A percentile compares a stretch with the other conserved stretches of the same genome.
These are phyloP conservation scores for Agonopterix heracliana DNA, from an alignment of 2,888 invertebrate species.

Conservation along the genomic window DNA sequence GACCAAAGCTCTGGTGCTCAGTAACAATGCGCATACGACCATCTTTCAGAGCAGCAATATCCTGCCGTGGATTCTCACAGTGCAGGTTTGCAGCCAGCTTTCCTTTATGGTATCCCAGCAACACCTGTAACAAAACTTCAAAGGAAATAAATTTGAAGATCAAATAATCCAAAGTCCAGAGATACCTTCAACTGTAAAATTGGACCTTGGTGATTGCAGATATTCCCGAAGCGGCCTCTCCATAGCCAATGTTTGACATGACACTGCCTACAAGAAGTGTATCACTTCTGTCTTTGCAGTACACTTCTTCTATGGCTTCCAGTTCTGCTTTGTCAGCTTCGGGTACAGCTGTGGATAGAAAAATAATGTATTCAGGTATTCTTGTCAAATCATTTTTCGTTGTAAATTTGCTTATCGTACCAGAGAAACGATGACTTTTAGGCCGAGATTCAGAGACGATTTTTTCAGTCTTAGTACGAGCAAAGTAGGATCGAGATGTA, in stretches of 20 bases:
- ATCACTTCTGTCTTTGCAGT: conserved; percentile 70
- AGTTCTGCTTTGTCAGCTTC: conserved; percentile 80
- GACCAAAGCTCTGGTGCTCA: conserved; percentile 71
- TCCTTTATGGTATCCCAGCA: conserved; percentile 80
- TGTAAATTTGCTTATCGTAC: too few species aligned
- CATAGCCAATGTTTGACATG: conserved; percentile 66
- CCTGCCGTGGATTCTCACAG: conserved; percentile 74
- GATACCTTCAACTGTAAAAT: too few species aligned
- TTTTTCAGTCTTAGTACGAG: too few species aligned
- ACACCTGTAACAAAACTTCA: conserved; percentile 28
- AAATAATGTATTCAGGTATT: too few species aligned
- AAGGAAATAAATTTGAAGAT: background rate
- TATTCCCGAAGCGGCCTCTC: conserved; percentile 63
- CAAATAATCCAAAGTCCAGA: too few species aligned
- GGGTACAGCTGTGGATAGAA: conserved; percentile 45
- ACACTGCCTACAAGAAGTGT: conserved; percentile 76
- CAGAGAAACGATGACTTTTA: too few species aligned
- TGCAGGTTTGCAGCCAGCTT: conserved; percentile 84
- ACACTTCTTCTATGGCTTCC: conserved; percentile 76
- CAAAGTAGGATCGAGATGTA: too few species aligned
- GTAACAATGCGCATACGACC: conserved; percentile 75
- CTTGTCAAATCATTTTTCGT: too few species aligned
- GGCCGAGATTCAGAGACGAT: too few species aligned
- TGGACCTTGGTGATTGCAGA: conserved; percentile 76
- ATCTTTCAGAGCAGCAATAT: conserved; percentile 65